Evolutionary conservation across 1,140 invertebrate genomes (phyloP), one percentile per base, ranked within the genome.

Genomic region (Drosophila bocqueti): DNA sequence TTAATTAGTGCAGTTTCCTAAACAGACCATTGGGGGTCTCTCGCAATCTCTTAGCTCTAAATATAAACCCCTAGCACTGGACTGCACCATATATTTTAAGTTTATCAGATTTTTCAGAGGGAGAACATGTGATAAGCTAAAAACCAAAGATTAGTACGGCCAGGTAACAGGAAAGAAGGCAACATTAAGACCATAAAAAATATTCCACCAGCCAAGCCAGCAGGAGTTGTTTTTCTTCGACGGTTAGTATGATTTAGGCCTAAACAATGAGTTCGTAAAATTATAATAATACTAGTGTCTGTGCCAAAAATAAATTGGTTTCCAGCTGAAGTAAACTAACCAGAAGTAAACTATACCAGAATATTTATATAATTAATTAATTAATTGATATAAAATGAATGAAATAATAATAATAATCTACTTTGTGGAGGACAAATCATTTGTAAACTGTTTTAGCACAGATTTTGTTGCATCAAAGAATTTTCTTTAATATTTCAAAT

Each of bases 51-150:
- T 18, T 29, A 21, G 43, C 54, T 77, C 74, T 62, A 78, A 61
- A 68, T 69, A 57, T 77, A 62, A 50, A 24, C 3, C 13, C 38
- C 2, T 11, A 21, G 31, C 15, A 11, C 52, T 31, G 34, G 45
- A 36, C 47, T 31, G 21, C 40, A 18, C 31, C 65, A 54, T 77
- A 78, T 62, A 77, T 77, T 77, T 66, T 24, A 29, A 46, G 54
- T 69, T 77, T 78, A 77, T 77, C 64, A 77, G 75, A 77, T 77
- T 77, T 77, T 10, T 36, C 13, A 29, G 38, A 31, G 38, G 38
- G 49, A 62, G 47, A 77, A 57, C 75, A 77, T 26, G 64, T 78
- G 75, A 78, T 78, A 78, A 78, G 64, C 64, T 8, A 21, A 40
- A 57, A 76, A 38, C 55, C 18, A n/a, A 45, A 69, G 75, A 77